These are phyloP conservation scores for Ctenicera cuprea DNA, from an alignment of 2,888 invertebrate species.

Conservation along the genomic window DNA sequence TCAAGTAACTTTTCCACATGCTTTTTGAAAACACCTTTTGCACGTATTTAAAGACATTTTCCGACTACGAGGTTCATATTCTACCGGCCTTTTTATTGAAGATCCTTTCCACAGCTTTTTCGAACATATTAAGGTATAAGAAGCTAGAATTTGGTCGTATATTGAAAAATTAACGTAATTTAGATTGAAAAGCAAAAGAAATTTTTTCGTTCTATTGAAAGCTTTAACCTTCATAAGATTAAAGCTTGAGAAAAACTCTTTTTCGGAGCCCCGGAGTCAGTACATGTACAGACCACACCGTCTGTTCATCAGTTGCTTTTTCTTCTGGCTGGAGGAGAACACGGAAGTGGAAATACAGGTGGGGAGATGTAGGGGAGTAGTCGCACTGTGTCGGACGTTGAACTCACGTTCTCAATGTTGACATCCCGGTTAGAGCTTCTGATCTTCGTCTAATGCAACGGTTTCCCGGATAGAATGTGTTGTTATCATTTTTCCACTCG, in stretches of 20 bases:
- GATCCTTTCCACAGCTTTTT: no score
- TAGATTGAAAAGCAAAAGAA: no score
- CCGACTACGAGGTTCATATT: no score
- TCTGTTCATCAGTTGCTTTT: constrained; percentile 39
- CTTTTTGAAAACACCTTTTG: no score
- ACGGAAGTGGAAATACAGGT: constrained; percentile 50
- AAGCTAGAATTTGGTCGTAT: no score
- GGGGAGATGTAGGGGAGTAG: constrained; percentile 64
- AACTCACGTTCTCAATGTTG: constrained; percentile 70
- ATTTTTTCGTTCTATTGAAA: no score
- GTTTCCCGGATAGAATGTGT: constrained; percentile 7
- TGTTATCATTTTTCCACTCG: constrained; percentile 45
- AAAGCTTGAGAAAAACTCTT: not conserved
- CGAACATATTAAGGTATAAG: no score
- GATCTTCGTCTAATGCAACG: constrained; percentile 52
- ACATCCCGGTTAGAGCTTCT: constrained; percentile 65
- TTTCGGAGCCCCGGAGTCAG: not conserved
- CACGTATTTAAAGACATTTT: no score
- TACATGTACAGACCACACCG: not conserved
- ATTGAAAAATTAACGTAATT: no score
- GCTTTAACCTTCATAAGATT: no score
- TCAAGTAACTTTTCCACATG: no score
- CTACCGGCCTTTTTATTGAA: no score
- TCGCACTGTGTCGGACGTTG: constrained; percentile 69
- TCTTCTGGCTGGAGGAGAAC: constrained; percentile 48